Percentiles rank a stretch among this genome's conserved stretches.
Conservation (phyloP, 2,113 vertebrate species). For the Oncorhynchus kisutch region DNA sequence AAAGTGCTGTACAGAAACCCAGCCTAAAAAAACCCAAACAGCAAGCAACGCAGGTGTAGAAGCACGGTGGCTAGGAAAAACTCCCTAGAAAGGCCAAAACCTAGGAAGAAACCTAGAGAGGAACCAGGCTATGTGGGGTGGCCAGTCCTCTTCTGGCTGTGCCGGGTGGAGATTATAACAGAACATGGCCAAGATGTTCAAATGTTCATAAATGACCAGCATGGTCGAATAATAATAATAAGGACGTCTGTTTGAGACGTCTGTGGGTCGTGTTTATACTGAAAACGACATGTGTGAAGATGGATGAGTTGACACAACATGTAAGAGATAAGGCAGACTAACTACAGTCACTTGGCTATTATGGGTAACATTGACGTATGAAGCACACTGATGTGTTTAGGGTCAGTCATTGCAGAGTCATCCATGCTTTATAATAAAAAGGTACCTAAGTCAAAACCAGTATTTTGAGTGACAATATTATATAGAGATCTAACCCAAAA, state of each 20-base stretch:
- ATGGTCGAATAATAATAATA: too few relatives aligned
- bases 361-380: slow-evolving; percentile 36
- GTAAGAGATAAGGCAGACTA: slow-evolving; percentile 38
- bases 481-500: background rate
- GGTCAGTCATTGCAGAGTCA: background rate
- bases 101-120: too few relatives aligned
- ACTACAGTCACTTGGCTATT: slow-evolving; percentile 30
- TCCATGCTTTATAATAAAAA: background rate
- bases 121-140: too few relatives aligned
- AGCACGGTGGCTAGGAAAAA: too few relatives aligned
- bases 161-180: too few relatives aligned
- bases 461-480: background rate
- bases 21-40: too few relatives aligned
- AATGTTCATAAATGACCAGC: too few relatives aligned
- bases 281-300: slow-evolving; percentile 47
- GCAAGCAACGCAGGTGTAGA: too few relatives aligned
- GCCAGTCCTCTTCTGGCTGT: too few relatives aligned
- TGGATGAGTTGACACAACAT: slow-evolving; percentile 73
- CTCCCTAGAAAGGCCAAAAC: too few relatives aligned
- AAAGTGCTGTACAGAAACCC: too few relatives aligned
- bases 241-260: slow-evolving; percentile 26
- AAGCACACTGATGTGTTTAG: background rate
- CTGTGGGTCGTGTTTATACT: slow-evolving; percentile 66
- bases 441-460: background rate
- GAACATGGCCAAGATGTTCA: too few relatives aligned